Base-by-base conservation (phyloP, 1,140 invertebrate species). In the Sarcophaga peregrina region DNA sequence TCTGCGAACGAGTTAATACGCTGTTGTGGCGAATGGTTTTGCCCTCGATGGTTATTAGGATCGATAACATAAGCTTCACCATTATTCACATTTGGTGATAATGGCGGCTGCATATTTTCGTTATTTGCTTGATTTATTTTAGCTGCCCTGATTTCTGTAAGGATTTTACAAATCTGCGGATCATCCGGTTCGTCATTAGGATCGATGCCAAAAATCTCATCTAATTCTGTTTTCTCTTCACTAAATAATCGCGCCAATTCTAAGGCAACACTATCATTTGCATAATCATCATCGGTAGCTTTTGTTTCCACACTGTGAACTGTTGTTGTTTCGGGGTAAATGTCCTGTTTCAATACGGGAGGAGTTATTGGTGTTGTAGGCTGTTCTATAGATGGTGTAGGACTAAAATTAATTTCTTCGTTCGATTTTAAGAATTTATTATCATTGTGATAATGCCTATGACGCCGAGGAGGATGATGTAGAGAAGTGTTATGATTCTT, bases 141-240 rank as follows among this genome's bases (percentile, higher is more conserved):
- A 3, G 82, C 78, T 6, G 82, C 81, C 13, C 84, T 80, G 5
- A 85, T 85, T 78, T 85, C 86, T 50, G 84, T 82, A 10, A 87
- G 81, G 37, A 87, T 86, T 13, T 83, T 84, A 15, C 83, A 82
- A n/a, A 86, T 83, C 17, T 87, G 85, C 5, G 86, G 86, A 82
- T 87, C 86, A 37, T 86, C 82, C 9, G 45, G 72, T 7, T 80
- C 72, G 0, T 85, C 76, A 17, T 83, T 80, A 10, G 84, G 52
- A 37, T 86, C 80, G 15, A 89, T 86, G n/a, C 89, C 89, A 74
- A 90, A 89, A 54, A 90, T 84, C 20, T 88, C 86, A 83, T 88
- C 88, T 0, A 90, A 76, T 76, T 90, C 88, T 13, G 84, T 87
- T 45, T 84, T 86, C 17, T 89, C 87, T 3, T 89, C 88, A 4